Percentiles rank a stretch among this genome's conserved stretches.
Conservation (phyloP, 2,113 vertebrate species). For the Oreochromis aureus region DNA sequence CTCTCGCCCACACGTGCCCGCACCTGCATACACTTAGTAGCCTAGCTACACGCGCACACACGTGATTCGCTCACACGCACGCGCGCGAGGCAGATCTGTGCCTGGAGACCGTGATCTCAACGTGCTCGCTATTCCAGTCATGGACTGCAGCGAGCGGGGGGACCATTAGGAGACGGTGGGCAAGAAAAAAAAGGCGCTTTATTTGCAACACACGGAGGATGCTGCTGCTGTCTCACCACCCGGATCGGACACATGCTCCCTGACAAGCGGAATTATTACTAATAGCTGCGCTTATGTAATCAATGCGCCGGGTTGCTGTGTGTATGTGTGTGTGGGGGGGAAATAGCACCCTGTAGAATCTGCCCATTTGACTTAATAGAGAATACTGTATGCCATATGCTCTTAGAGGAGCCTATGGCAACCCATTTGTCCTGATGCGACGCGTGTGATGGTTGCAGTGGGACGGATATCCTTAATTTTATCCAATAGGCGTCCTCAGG, state of each 20-base stretch:
- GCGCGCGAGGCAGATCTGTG: not conserved
- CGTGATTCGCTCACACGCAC: not conserved
- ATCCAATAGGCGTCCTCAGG: constrained; percentile 38
- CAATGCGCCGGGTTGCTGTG: constrained; percentile 26
- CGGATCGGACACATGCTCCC: constrained; percentile 21
- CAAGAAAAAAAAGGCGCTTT: not conserved
- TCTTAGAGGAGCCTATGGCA: constrained; percentile 38
- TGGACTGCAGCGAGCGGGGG: constrained; percentile 52
- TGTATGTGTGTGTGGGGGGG: not conserved
- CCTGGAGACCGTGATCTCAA: constrained; percentile 32
- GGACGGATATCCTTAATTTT: constrained; percentile 51
- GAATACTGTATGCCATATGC: constrained; percentile 23
- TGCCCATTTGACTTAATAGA: not conserved
- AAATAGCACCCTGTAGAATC: not conserved
- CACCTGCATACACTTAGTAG: not conserved
- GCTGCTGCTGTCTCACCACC: not conserved
- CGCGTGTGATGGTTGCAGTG: constrained; percentile 49
- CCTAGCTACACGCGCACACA: not conserved
- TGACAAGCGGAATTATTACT: constrained; percentile 40
- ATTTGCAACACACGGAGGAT: constrained; percentile 8
- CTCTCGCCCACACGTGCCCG: constrained; percentile 17
- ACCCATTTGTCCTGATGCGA: constrained; percentile 39
- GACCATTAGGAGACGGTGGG: constrained; percentile 46
- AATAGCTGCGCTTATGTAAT: constrained; percentile 47
- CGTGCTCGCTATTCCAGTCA: constrained; percentile 61